Evolutionary conservation across 2,797 vertebrate species (phyloP), one percentile per base, ranked within the genome.

Genomic region (Gobionotothen gibberifrons): DNA sequence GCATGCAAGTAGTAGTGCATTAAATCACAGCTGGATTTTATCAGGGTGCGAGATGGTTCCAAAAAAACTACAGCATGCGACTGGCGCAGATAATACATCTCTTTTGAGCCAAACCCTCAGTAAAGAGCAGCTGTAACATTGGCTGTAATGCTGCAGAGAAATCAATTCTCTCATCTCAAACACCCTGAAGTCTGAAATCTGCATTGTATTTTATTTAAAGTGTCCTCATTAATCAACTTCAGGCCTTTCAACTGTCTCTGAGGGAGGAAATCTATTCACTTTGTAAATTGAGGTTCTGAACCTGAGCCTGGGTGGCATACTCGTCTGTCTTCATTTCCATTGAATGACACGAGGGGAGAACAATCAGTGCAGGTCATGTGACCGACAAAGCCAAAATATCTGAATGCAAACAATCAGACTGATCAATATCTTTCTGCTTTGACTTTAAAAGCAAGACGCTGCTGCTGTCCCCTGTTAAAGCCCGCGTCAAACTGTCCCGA

Each of bases 181-280:
- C 19, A 44, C 19, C 42, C 16, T 44, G 15, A 57, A 14, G 39
- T 76, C 53, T 46, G 17, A 79, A 65, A 55, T 67, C 66, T 65
- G n/a, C 40, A 47, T 42, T 10, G 15, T 17, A 29, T 73, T 68
- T 72, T 17, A 3, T 69, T 49, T 83, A 32, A 21, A 36, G 32
- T 53, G 57, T 49, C 32, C 79, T 85, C 69, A 60, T 78, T 84
- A 69, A 71, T 81, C 71, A 74, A 71, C 65, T 59, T 76, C 39
- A 60, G 52, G 69, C 63, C 60, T 40, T 58, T 74, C 26, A 57
- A 43, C 40, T 17, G 15, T 19, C 44, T 16, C 48, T 69, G 56
- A 46, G 12, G 9, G 11, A 14, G 43, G 21, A 64, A 57, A 77
- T 61, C 49, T 19, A 72, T 80, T 82, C 57, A 53, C 57, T 69